Percentiles rank a stretch among this genome's conserved stretches.
Conservation (phyloP, 2,797 vertebrate genomes). For the Hafferia zeledoni region DNA sequence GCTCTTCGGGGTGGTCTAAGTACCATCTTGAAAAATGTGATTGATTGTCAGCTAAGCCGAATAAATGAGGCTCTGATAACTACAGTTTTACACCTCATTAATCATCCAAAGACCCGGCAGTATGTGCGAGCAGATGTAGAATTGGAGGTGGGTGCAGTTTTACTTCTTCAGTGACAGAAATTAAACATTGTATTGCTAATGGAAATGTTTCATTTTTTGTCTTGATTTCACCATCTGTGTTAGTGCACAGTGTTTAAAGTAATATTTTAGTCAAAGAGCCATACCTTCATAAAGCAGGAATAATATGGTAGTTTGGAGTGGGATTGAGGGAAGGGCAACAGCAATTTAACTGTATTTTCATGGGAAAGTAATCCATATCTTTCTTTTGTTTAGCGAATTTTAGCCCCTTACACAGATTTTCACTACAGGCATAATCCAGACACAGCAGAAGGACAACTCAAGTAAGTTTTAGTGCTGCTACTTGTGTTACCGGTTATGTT, state of each 20-base stretch:
- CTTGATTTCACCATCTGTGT: neutral
- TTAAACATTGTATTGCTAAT: neutral
- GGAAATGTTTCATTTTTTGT: neutral
- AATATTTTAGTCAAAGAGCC: neutral
- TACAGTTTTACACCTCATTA: slow-evolving; percentile 96
- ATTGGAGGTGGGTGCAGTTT: slow-evolving; percentile 86
- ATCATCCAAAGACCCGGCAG: slow-evolving; percentile 95
- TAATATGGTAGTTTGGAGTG: neutral
- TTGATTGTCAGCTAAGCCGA: slow-evolving; percentile 96
- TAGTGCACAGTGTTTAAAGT: neutral
- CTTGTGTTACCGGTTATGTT: neutral
- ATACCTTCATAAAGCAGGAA: neutral
- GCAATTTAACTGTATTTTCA: neutral
- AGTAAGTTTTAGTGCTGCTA: slow-evolving; percentile 83
- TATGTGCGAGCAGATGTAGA: slow-evolving; percentile 95
- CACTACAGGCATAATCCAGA: slow-evolving; percentile 99
- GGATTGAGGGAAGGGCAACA: neutral
- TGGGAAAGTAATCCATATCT: neutral
- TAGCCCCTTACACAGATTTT: slow-evolving; percentile 98
- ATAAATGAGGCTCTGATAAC: slow-evolving; percentile 99
- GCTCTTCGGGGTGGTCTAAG: slow-evolving; percentile 94
- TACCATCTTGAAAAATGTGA: slow-evolving; percentile 97
- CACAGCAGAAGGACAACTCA: slow-evolving; percentile 94
- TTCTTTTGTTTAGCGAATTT: slow-evolving; percentile 88
- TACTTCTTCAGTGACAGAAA: neutral